Evolutionary conservation across 53 echinoderm and acorn worm genomes (phyloP).

Genomic region (Echinometra lucunter): DNA sequence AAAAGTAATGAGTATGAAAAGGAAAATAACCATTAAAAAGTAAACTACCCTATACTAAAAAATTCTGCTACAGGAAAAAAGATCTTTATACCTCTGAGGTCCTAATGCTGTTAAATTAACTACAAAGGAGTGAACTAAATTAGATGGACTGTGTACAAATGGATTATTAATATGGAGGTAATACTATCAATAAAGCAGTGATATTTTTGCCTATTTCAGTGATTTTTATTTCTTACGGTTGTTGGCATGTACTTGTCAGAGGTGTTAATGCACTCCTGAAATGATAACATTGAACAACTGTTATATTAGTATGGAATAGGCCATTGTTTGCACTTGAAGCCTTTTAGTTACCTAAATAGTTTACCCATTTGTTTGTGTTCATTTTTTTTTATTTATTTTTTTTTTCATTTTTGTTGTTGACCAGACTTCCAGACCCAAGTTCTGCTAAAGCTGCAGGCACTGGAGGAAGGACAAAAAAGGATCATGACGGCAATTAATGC

Average conservation of each 20-base stretch:
- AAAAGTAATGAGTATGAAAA: constrained; percentile 9
- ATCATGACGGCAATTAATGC: constrained; percentile 41
- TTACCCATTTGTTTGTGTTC: constrained; percentile 36
- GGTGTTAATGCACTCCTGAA: constrained; percentile 42
- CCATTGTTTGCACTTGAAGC: constrained; percentile 42
- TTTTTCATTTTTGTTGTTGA: constrained; percentile 51
- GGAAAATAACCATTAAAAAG: constrained; percentile 12
- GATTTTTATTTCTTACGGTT: constrained; percentile 38
- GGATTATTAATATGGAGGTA: not conserved
- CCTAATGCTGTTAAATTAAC: too few species aligned
- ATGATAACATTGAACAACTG: constrained; percentile 51
- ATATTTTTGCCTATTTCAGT: constrained; percentile 10
- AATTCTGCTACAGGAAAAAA: too few species aligned
- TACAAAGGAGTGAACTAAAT: too few species aligned
- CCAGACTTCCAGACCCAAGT: constrained; percentile 53
- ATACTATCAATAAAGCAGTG: constrained; percentile 16
- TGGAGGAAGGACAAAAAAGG: constrained; percentile 55
- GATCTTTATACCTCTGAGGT: too few species aligned
- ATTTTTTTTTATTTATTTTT: constrained; percentile 38
- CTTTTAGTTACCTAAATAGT: constrained; percentile 47
- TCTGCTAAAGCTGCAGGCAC: constrained; percentile 40
- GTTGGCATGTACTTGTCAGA: constrained; percentile 51
- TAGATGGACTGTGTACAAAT: not conserved
- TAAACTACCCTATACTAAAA: too few species aligned
- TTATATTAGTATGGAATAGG: constrained; percentile 36